A percentile compares a stretch with the other conserved stretches of the same genome.
These are phyloP conservation scores for Litocranius walleri DNA, from an alignment of 2,113 vertebrate species.

Conservation along the genomic window DNA sequence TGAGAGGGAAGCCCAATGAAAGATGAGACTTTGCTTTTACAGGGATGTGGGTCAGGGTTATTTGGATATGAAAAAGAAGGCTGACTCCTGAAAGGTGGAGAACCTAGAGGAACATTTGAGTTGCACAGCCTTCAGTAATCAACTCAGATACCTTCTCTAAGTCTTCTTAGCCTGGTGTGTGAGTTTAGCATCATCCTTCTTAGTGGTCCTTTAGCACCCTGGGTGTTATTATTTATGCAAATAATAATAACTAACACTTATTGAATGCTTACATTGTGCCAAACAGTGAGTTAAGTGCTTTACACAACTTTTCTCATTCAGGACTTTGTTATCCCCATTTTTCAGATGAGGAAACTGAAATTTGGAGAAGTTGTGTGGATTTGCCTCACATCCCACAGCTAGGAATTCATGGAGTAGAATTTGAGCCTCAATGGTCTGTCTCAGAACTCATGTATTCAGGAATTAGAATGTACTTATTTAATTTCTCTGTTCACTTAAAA, in stretches of 20 bases:
- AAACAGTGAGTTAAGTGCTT: background rate
- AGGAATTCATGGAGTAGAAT: background rate
- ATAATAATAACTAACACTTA: background rate
- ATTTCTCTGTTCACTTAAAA: background rate
- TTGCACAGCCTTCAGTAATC: background rate
- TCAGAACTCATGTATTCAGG: background rate
- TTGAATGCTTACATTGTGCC: background rate
- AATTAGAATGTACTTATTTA: background rate
- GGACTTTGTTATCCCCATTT: background rate
- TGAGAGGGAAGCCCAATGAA: background rate
- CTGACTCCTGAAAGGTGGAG: background rate
- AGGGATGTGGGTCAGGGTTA: background rate
- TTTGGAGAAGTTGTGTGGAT: background rate
- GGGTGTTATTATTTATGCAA: background rate
- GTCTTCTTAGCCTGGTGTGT: background rate
- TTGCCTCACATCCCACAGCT: background rate
- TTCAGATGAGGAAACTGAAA: background rate
- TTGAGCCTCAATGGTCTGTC: background rate
- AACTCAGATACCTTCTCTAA: background rate
- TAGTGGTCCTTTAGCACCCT: background rate
- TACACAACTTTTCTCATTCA: background rate
- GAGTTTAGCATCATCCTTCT: background rate
- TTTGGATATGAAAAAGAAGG: background rate
- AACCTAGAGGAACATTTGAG: background rate
- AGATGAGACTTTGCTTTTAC: background rate